These are phyloP conservation scores for Gavialis gangeticus DNA, from an alignment of 2,113 vertebrate genomes.

Conservation along the genomic window DNA sequence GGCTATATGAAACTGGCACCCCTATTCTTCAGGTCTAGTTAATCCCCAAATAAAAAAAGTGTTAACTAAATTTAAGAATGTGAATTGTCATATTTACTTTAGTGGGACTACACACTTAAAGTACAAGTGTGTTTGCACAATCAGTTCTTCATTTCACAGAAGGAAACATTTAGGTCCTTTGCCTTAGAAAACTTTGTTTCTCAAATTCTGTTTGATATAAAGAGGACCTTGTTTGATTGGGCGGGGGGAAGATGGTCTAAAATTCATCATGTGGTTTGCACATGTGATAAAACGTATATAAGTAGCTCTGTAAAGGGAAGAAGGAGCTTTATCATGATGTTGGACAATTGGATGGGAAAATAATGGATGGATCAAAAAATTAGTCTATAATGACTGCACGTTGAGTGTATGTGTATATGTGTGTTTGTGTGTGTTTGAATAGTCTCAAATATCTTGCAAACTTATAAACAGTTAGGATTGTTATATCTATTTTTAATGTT, in stretches of 20 bases:
- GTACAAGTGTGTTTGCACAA: background rate
- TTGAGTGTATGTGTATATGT: too few species aligned
- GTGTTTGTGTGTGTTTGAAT: background rate
- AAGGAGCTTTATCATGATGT: background rate
- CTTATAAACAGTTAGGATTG: background rate
- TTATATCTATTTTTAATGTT: background rate
- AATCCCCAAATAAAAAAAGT: background rate
- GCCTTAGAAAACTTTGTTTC: background rate
- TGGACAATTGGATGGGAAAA: background rate
- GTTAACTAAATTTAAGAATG: background rate
- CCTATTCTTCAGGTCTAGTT: background rate
- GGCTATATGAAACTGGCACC: background rate
- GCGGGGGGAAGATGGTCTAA: background rate
- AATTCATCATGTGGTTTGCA: background rate
- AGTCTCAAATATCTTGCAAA: background rate
- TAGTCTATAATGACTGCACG: background rate
- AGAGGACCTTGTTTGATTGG: background rate
- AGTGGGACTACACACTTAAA: background rate
- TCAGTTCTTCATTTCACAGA: background rate
- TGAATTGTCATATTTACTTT: background rate
- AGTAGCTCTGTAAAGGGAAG: rapidly evolving
- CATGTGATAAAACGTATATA: rapidly evolving
- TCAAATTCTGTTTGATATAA: background rate
- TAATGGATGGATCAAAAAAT: rapidly evolving
- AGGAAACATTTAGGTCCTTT: rapidly evolving